Base-by-base conservation (phyloP, 1,140 invertebrate species). In the Ceratosolen solmsi region DNA sequence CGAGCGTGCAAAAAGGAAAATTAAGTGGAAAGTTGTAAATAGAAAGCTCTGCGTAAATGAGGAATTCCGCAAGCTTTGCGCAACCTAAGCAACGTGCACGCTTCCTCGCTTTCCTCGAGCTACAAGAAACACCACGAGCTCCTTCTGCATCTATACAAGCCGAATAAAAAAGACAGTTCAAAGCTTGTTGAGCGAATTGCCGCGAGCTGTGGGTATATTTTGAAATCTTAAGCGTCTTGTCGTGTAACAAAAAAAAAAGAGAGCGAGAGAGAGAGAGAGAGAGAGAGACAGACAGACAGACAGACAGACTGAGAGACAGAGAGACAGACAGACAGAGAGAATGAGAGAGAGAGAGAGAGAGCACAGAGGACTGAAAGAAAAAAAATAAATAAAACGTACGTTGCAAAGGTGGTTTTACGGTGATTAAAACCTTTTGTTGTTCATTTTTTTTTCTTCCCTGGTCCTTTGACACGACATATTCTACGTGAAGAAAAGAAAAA, bases 341-440 rank as follows among this genome's bases (percentile, higher is more conserved):
- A 17, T 3, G 56, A 13, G 17, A 38, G 33, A 38, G 8, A 68
- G 63, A 65, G 17, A 65, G 33, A 65, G 33, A 68, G 54, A n/a
- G 54, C 33, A 51, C n/a, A 25, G 15, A 25, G n/a, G 2, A 0
- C 33, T 71, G 56, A 68, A 36, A 65, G 51, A 33, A n/a, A 78
- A 65, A 68, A 78, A 27, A 79, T 70, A 79, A n/a, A 79, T 79
- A 68, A 49, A 70, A 65, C 46, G n/a, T 41, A 65, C 41, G 46
- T 25, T 2, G 63, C n/a, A 60, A 79, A 58, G 25, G 54, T 27
- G 68, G 78, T 65, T 80, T 80, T 51, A 51, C 71, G 38, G 38
- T 74, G 41, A 80, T 80, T 80, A 80, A 80, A 80, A 80, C 63
- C 56, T 74, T 74, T 73, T 63, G 27, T 56, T 68, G 30, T 9